Base-by-base conservation (phyloP, 2,888 invertebrate species). In the Cephus pygmeus region DNA sequence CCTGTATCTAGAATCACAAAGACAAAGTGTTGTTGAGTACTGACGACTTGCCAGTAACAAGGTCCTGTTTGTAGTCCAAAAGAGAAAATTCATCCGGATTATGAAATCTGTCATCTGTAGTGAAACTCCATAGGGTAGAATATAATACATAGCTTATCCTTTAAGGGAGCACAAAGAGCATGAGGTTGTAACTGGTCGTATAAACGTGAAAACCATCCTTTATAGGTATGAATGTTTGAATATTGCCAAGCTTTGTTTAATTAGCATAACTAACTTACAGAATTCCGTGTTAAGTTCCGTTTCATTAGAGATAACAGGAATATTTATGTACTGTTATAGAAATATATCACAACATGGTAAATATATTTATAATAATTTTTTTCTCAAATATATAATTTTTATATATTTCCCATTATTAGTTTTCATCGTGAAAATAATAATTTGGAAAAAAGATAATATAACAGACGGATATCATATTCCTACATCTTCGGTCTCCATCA, bases 401-500 rank as follows among this genome's bases (percentile, higher is more conserved):
- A 23, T 56, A 15, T 40, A 75, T 75, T 40, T 34, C 1, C 75
- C 12, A 35, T 35, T 12, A 35, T 35, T 35, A 56, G 1, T 36
- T 74, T 33, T 3, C 36, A 40, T 40, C 4, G n/a, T 36, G 15
- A 3, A 11, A 56, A 9, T 31, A n/a, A 75, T 40, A 31, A 12
- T 75, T 23, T 34, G 9, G 15, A 23, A 56, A 23, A 56, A 15
- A 15, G 4, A 23, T 74, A 73, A 15, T 34, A 11, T n/a, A 34
- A n/a, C 35, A 12, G 6, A 33, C 35, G 6, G 23, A 56, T 40
- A 6, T 1, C 23, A 2, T 23, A n/a, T 40, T 88, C 94, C 93
- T 89, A 96, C 96, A 88, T 96, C 95, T 92, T 97, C 96, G 0
- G 97, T 95, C 86, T 97, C 96, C 95, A 96, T 96, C 87, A 97